Evolutionary conservation across 2,888 invertebrate genomes (phyloP).

Genomic region (Teleiodes luculella): DNA sequence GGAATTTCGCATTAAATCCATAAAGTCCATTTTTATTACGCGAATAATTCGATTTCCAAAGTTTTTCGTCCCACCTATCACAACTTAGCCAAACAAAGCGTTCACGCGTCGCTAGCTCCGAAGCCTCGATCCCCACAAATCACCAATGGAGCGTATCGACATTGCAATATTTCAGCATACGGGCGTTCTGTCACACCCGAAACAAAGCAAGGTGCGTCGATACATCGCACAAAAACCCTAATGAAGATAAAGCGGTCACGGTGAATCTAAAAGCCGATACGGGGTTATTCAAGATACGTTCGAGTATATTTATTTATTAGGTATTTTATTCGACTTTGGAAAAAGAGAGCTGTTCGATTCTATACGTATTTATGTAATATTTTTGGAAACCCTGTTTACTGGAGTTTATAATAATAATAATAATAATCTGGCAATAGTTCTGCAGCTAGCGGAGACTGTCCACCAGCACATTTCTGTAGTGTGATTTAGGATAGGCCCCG

Average conservation of each 20-base stretch:
- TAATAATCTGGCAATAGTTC: no score
- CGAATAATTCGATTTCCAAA: background rate
- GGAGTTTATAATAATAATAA: no score
- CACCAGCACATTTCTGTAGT: no score
- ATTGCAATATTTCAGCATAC: slow-evolving; percentile 34
- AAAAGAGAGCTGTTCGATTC: no score
- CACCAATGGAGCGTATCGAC: slow-evolving; percentile 35
- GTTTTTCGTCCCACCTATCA: background rate
- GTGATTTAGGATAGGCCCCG: no score
- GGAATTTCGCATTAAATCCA: background rate
- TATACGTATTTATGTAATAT: no score
- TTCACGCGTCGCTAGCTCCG: background rate
- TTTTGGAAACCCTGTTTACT: no score
- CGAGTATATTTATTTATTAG: background rate
- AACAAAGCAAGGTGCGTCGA: slow-evolving; percentile 53
- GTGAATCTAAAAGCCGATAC: slow-evolving; percentile 37
- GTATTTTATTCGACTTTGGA: no score
- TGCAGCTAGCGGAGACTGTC: no score
- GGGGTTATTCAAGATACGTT: background rate
- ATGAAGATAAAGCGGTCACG: slow-evolving; percentile 63
- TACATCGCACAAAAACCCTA: slow-evolving; percentile 41
- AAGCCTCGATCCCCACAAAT: slow-evolving; percentile 22
- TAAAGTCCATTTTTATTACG: no score
- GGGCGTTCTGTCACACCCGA: slow-evolving; percentile 17
- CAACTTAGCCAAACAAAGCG: background rate